phyloP scores from a whole-genome alignment of 2,113 vertebrate genomes.

The Dasyurus viverrinus region DNA sequence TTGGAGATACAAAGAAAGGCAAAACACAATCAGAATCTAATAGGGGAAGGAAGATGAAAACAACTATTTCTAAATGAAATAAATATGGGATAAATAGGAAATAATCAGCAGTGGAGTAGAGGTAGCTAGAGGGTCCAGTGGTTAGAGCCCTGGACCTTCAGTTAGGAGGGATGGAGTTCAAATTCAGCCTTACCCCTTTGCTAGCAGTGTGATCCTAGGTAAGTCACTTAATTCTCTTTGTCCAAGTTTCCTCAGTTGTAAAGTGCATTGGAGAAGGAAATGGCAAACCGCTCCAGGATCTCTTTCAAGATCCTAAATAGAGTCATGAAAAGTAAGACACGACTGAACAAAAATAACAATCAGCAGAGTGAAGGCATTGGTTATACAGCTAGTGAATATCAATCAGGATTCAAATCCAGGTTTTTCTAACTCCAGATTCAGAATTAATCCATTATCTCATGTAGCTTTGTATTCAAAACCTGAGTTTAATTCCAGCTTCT shows the following conservation, averaged over 20 bases:
- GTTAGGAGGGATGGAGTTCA: not conserved
- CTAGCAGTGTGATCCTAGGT: not conserved
- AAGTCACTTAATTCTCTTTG: not conserved
- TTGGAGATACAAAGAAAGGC: not conserved
- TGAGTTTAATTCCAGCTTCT: not conserved
- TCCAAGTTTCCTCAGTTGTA: not conserved
- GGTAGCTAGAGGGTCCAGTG: not conserved
- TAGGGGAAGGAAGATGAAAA: not conserved
- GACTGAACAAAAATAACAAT: not conserved
- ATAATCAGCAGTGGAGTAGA: not conserved
- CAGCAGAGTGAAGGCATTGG: not conserved
- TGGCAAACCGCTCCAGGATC: too few species aligned
- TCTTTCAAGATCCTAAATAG: not conserved
- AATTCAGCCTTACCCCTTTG: not conserved
- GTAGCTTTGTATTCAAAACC: not conserved
- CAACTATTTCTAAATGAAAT: not conserved
- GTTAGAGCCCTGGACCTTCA: not conserved
- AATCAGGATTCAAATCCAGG: not conserved
- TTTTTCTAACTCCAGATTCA: not conserved
- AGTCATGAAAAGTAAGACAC: not conserved
- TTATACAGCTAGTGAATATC: not conserved
- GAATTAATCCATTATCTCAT: not conserved
- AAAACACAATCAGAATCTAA: not conserved
- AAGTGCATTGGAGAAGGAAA: not conserved
- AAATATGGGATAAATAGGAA: not conserved